phyloP scores from a whole-genome alignment of 2,113 vertebrate genomes.

The Pseudopodoces humilis region DNA sequence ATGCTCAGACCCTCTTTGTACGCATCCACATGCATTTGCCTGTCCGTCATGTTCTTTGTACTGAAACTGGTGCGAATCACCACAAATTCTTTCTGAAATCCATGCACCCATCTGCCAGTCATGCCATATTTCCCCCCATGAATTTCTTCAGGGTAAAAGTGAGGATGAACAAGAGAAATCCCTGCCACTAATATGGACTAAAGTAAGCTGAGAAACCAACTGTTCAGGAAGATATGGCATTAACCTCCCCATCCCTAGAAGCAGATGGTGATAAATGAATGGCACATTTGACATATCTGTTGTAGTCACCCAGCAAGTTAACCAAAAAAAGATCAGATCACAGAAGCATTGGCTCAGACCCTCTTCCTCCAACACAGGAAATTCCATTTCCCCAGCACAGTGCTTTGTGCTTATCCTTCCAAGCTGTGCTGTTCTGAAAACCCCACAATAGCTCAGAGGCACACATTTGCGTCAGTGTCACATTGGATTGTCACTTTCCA shows the following conservation, averaged over 20 bases:
- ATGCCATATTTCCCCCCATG: not conserved
- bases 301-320: not conserved
- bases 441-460: conserved; percentile 15
- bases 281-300: conserved; percentile 43
- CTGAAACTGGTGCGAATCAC: not conserved
- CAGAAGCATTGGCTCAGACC: conserved; percentile 30
- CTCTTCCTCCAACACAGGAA: conserved; percentile 46
- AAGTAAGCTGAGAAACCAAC: not conserved
- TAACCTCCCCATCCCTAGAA: not conserved
- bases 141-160: not conserved
- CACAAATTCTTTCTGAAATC: not conserved
- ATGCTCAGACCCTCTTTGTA: not conserved
- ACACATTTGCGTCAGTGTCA: not conserved
- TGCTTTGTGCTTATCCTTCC: conserved; percentile 12
- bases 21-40: not conserved
- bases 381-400: conserved; percentile 7
- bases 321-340: conserved; percentile 36
- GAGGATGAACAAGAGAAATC: not conserved
- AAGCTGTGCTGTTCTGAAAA: conserved; percentile 37
- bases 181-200: not conserved
- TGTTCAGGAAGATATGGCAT: not conserved
- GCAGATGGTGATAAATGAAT: conserved; percentile 45
- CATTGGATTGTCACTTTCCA: not conserved
- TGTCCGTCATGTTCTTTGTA: not conserved
- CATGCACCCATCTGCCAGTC: not conserved